A percentile compares a stretch with the other conserved stretches of the same genome.
Conservation (phyloP, 2,888 invertebrate species). For the Leptarthrus brevirostris region DNA sequence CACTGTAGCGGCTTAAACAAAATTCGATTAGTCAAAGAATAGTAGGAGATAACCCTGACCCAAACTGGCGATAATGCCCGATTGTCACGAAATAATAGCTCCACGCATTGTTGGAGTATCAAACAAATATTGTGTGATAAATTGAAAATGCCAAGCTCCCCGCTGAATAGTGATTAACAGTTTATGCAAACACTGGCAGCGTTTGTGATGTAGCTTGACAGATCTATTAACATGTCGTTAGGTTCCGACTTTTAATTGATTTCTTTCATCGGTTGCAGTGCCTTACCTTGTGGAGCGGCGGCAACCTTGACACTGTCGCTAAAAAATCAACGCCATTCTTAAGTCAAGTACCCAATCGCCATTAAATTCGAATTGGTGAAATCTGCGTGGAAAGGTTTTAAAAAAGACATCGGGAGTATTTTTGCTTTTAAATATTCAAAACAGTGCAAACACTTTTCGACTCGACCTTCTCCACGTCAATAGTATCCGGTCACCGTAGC, state of each 20-base stretch:
- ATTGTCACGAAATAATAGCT: not conserved
- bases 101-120: too few species aligned
- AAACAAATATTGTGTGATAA: too few species aligned
- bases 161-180: not conserved
- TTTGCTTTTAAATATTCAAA: too few species aligned
- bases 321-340: conserved; percentile 17
- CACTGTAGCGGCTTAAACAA: not conserved
- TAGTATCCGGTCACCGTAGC: too few species aligned
- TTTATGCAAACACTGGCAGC: not conserved
- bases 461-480: too few species aligned
- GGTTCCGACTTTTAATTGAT: conserved; percentile 18
- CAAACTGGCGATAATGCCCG: not conserved
- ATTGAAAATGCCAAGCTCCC: not conserved
- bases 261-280: conserved; percentile 8
- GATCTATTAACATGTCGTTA: conserved; percentile 26
- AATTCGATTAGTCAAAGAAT: not conserved
- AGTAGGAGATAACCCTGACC: not conserved
- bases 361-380: conserved; percentile 11
- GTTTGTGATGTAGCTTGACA: not conserved
- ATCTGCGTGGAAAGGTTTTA: not conserved
- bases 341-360: conserved; percentile 9
- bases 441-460: too few species aligned
- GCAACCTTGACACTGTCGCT: conserved; percentile 31
- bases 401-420: too few species aligned
- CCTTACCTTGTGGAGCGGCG: not conserved